Percentiles rank a stretch among this genome's conserved stretches.
These are phyloP conservation scores for Gavia stellata DNA, from an alignment of 2,113 vertebrate species.

Conservation along the genomic window DNA sequence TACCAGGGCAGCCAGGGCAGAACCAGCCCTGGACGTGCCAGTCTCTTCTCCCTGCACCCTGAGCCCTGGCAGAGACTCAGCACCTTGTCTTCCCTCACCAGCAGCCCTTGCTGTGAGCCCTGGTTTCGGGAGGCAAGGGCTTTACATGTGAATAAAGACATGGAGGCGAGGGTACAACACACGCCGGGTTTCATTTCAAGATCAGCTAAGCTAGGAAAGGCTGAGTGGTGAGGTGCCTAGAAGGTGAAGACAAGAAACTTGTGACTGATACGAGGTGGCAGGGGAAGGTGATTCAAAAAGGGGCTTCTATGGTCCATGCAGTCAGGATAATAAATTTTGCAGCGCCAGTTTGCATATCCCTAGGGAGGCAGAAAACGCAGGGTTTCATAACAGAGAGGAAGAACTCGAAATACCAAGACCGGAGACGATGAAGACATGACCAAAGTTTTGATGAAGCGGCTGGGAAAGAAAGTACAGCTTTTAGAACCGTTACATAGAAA, in stretches of 20 bases:
- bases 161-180: background rate
- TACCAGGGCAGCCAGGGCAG: background rate
- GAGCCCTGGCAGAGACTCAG: background rate
- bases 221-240: background rate
- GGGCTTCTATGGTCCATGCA: background rate
- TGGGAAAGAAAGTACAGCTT: background rate
- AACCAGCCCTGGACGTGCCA: background rate
- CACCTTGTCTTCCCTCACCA: background rate
- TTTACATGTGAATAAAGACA: background rate
- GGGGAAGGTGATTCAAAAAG: background rate
- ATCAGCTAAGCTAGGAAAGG: background rate
- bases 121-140: background rate
- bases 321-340: background rate
- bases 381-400: background rate
- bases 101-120: background rate
- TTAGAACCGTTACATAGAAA: background rate
- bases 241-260: background rate
- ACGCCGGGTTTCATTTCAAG: background rate
- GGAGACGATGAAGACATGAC: background rate
- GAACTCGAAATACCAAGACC: background rate
- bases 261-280: background rate
- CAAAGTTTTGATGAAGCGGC: background rate
- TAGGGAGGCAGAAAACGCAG: background rate
- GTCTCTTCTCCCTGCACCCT: background rate
- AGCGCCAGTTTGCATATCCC: background rate